These are phyloP conservation scores for Chaetodon trifasciatus DNA, from an alignment of 2,797 vertebrate species.

Conservation along the genomic window DNA sequence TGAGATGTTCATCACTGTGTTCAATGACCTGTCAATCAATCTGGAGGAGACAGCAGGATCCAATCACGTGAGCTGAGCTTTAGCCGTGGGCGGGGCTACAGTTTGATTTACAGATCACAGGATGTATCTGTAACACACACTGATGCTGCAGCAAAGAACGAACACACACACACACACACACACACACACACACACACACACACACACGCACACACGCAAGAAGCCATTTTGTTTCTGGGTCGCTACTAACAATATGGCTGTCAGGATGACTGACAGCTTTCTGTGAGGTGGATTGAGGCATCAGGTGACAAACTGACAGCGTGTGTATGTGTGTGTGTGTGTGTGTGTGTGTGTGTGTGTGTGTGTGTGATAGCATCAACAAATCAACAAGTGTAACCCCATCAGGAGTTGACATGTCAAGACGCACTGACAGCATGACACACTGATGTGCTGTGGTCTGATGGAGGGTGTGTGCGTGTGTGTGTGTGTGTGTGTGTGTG, in stretches of 20 bases:
- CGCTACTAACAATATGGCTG: slow-evolving; percentile 52
- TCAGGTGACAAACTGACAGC: slow-evolving; percentile 56
- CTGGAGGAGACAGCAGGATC: neutral
- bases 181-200: slow-evolving; percentile 24
- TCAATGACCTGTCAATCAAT: neutral
- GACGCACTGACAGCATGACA: slow-evolving; percentile 53
- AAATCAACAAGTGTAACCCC: slow-evolving; percentile 54
- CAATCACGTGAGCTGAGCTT: neutral
- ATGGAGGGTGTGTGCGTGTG: slow-evolving; percentile 1
- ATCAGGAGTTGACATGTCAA: slow-evolving; percentile 42
- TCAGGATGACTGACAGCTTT: slow-evolving; percentile 65
- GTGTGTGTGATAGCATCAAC: slow-evolving; percentile 19
- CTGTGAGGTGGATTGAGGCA: slow-evolving; percentile 50
- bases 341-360: slow-evolving; percentile 17
- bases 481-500: slow-evolving; percentile 9
- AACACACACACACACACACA: slow-evolving; percentile 13
- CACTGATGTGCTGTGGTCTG: slow-evolving; percentile 1
- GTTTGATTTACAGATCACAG: neutral
- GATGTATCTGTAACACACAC: neutral
- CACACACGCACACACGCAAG: slow-evolving; percentile 6
- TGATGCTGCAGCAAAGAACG: neutral
- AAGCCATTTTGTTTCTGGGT: slow-evolving; percentile 41
- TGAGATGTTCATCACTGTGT: neutral
- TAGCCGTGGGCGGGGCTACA: neutral
- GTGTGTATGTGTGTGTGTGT: slow-evolving; percentile 14